Evolutionary conservation across 1,140 invertebrate species (phyloP), one percentile per base, ranked within the genome.

Genomic region (Venustaconcha ellipsiformis): DNA sequence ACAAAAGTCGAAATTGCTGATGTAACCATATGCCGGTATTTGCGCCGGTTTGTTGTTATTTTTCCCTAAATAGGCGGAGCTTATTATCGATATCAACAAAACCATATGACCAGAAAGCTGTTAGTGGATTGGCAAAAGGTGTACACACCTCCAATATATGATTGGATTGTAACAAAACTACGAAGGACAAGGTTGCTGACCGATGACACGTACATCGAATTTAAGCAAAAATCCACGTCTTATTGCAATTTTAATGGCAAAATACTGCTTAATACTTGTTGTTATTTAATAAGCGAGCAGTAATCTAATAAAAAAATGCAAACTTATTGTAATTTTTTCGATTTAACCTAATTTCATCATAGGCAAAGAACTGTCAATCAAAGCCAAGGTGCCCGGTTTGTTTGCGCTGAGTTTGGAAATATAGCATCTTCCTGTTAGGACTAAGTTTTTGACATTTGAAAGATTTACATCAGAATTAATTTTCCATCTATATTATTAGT

Each of bases 21-120:
- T 76, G 79, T 82, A 84, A 85, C 84, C 82, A 85, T 84, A 83
- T 84, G 82, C 85, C 84, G 83, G 83, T 83, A 80, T 80, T 76
- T 86, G 77, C 82, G 82, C 85, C 85, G 86, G 87, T 88, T 88
- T 88, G 87, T 88, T 88, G 84, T 88, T 86, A 84, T 88, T 79
- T n/a, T 73, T 80, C 74, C 70, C 72, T 62, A 57, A 65, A 79
- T 72, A 76, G 86, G 86, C 82, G 84, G 82, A 78, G 81, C 70
- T 76, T 66, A 59, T 65, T 60, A 68, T 76, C 67, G 78, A 80
- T 82, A 80, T 86, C 84, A 85, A 83, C 84, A 84, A 78, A 82
- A 79, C 82, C 81, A 84, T 67, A 76, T 84, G 82, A 84, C 76
- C 59, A 58, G 15, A 59, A 57, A 57, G 1, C 62, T 15, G 26